phyloP scores from a whole-genome alignment of 2,113 vertebrate species.

The Ophthalmolycus amberensis region DNA sequence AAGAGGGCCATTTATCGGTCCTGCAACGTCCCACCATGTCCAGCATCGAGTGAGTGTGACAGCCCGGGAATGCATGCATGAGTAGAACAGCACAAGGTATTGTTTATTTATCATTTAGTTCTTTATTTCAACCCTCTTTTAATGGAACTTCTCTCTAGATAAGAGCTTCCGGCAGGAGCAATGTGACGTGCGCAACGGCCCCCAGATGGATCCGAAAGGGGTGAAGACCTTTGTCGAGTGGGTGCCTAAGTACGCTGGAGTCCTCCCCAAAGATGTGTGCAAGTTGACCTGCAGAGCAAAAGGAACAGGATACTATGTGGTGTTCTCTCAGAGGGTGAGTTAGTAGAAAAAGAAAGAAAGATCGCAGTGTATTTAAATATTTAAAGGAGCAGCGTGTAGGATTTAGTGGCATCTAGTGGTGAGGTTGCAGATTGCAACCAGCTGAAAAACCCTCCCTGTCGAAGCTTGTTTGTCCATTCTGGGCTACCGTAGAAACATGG shows the following conservation, averaged over 20 bases:
- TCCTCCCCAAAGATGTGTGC: constrained; percentile 93
- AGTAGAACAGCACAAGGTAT: background rate
- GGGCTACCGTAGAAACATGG: too few species aligned
- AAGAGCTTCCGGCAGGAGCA: constrained; percentile 96
- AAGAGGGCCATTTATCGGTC: constrained; percentile 95
- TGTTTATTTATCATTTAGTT: background rate
- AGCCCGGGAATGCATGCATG: background rate
- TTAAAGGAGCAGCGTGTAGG: background rate
- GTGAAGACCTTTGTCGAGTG: constrained; percentile 96
- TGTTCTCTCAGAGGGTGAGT: constrained; percentile 96
- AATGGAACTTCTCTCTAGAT: constrained; percentile 72
- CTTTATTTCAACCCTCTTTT: background rate
- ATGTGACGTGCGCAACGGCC: constrained; percentile 95
- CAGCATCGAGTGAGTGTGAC: constrained; percentile 82
- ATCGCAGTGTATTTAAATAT: background rate
- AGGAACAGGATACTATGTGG: constrained; percentile 97
- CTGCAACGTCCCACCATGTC: constrained; percentile 89
- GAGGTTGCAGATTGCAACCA: background rate
- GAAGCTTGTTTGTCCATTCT: too few species aligned
- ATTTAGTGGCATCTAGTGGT: background rate
- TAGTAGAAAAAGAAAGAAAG: rapidly evolving
- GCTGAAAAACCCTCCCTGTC: too few species aligned
- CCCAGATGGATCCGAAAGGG: constrained; percentile 96
- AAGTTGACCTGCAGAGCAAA: constrained; percentile 97
- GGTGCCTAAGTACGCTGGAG: constrained; percentile 96